These are phyloP conservation scores for Pteruthius melanotis DNA, from an alignment of 2,113 vertebrate species.

Conservation along the genomic window DNA sequence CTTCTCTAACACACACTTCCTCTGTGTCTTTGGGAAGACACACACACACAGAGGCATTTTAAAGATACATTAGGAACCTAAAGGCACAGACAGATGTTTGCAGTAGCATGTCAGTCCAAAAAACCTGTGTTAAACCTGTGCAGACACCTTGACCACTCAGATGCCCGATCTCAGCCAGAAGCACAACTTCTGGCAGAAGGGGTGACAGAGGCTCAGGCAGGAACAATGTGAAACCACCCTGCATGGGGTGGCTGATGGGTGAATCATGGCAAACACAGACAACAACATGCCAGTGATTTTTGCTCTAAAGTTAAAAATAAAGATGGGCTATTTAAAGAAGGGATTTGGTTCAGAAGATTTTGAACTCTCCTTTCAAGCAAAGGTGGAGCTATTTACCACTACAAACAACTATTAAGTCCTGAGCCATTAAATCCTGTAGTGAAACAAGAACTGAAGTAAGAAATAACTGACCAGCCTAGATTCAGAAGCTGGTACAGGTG, in stretches of 20 bases:
- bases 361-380: not conserved
- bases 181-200: not conserved
- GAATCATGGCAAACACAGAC: not conserved
- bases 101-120: not conserved
- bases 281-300: not conserved
- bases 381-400: not conserved
- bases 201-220: not conserved
- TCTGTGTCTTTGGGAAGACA: not conserved
- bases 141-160: not conserved
- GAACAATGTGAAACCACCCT: not conserved
- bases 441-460: not conserved
- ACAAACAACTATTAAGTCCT: not conserved
- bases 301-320: not conserved
- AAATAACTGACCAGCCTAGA: not conserved
- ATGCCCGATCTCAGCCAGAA: not conserved
- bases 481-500: not conserved
- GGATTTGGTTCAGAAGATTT: not conserved
- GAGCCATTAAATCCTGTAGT: not conserved
- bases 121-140: not conserved
- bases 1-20: slow-evolving; percentile 10
- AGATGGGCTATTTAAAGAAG: not conserved
- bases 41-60: not conserved
- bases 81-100: not conserved
- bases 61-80: slow-evolving; percentile 2
- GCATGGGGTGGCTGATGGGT: not conserved